Evolutionary conservation across 2,888 invertebrate species (phyloP).

Genomic region (Lamellibrachia satsuma): DNA sequence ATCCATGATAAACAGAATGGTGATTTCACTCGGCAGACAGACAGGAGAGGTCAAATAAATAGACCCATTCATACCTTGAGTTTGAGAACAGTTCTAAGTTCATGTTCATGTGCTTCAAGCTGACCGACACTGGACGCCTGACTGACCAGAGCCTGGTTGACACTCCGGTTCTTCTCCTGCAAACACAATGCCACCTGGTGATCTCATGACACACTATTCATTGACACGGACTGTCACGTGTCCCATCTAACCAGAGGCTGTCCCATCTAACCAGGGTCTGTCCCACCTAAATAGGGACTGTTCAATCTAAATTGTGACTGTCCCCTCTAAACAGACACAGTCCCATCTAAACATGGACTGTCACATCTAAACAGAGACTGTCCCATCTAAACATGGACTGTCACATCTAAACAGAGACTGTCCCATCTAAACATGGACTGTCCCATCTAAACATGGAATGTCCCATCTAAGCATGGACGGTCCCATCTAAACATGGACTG

Average conservation of each 20-base stretch:
- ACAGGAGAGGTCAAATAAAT: not conserved
- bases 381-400: not conserved
- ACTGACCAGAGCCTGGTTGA: conserved; percentile 47
- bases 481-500: not conserved
- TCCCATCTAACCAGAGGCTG: no score
- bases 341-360: not conserved
- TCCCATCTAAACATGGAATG: no score
- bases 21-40: not conserved
- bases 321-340: no score
- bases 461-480: not conserved
- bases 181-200: not conserved
- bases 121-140: conserved; percentile 47
- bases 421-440: not conserved
- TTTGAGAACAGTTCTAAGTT: conserved; percentile 42
- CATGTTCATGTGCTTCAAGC: conserved; percentile 54
- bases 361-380: no score
- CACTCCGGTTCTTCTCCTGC: conserved; percentile 48
- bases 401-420: not conserved
- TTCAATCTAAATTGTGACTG: no score
- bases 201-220: not conserved
- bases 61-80: conserved; percentile 31
- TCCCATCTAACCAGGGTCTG: not conserved
- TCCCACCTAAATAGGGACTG: no score
- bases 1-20: no score
- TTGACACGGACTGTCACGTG: not conserved